Conservation (phyloP, 2,113 vertebrate species). For the Glareola pratincola region DNA sequence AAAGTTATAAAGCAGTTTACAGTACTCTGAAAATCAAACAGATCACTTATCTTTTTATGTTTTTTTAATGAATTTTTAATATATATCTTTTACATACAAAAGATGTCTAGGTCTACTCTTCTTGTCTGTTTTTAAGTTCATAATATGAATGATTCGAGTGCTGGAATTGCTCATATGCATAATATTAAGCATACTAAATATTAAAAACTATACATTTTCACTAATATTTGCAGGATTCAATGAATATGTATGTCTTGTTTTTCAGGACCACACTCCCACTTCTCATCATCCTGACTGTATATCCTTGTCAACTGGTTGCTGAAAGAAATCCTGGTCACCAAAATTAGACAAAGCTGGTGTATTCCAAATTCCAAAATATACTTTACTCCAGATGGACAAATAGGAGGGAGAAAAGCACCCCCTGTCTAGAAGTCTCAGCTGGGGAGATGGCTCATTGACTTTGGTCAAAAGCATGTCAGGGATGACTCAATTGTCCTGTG, state of each 20-base stretch:
- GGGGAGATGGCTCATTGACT: neutral
- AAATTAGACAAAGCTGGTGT: neutral
- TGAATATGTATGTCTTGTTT: neutral
- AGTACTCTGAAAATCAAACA: neutral
- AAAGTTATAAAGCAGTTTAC: neutral
- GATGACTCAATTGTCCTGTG: accelerated
- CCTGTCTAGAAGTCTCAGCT: neutral
- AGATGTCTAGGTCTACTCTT: neutral
- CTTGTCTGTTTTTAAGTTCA: neutral
- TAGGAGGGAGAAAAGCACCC: neutral
- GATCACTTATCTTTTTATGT: too few relatives aligned
- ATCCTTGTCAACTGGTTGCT: neutral
- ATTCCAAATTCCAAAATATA: neutral
- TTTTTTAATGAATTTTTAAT: too few relatives aligned
- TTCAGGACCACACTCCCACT: neutral
- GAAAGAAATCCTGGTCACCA: neutral
- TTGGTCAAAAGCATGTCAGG: neutral
- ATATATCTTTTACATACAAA: neutral
- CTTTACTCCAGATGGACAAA: neutral
- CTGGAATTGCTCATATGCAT: neutral
- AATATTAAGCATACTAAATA: neutral
- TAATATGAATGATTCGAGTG: neutral
- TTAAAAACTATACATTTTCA: neutral
- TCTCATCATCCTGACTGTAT: neutral
- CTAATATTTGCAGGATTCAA: neutral